Base-by-base conservation (phyloP, 2,888 invertebrate genomes). In the Agonopterix alstromeriana region DNA sequence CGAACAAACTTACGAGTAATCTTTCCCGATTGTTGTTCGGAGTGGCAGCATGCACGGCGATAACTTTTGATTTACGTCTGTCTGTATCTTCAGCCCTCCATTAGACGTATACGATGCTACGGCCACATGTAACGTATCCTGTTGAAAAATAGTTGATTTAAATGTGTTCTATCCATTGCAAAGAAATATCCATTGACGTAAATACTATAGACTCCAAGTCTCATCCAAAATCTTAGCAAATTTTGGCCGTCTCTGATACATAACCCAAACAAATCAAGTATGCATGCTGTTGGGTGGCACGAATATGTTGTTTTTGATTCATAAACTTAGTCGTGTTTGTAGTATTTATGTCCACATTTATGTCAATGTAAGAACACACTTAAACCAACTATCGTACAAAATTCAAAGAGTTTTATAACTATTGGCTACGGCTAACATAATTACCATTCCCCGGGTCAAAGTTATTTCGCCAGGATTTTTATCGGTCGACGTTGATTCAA, bases 21-120 rank as follows among this genome's bases (percentile, higher is more conserved):
- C 70, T n/a, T 56, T 58, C 1, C 82, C 83, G 12, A 86, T 69
- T 51, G 44, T 69, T 48, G 83, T 65, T 41, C 59, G 48, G 0
- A 76, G 35, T 0, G 84, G 80, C 2, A 79, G 57, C 12, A 63
- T 60, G 49, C 82, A 82, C 0, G 53, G 51, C 2, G 53, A 53
- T 2, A 48, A 10, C 1, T 52, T 51, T 10, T 61, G 55, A 17
- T 53, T 54, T 8, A 50, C 12, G 11, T 70, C 55, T 42, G 63
- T 53, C 3, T 67, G 40, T 10, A 81, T 56, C 43, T 58, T 57
- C 2, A 80, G 40, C 10, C 73, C 70, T n/a, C 81, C 84, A 3
- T 52, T 49, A 1, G 55, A 51, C 0, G 71, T 71, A 47, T 74
- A 71, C 2, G 67, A 58, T 2, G 65, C 70, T 51, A 70, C 52